Evolutionary conservation across 2,888 invertebrate species (phyloP), one percentile per base, ranked within the genome.

Genomic region (Merodon equestris): DNA sequence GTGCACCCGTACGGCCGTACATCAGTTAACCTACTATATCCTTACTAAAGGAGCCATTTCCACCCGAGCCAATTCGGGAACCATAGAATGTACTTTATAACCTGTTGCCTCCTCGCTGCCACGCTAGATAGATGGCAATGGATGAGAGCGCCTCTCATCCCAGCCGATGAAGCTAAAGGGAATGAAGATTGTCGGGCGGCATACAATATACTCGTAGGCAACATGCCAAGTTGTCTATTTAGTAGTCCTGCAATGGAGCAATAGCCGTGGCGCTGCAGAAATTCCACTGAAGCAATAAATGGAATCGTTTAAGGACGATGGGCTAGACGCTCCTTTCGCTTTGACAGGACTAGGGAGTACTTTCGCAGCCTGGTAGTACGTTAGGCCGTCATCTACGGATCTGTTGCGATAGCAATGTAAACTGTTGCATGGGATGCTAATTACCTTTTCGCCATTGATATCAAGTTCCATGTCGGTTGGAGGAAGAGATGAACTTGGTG

Each of bases 171-270:
- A 27, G 27, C 7, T 27, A 27, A 27, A 27, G 60, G 51, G 73
- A 73, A 63, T 66, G 57, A 68, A 57, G 67, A 47, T 63, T 71
- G 27, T 27, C 58, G 68, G 67, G 19, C 50, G 60, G 68, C 58
- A 58, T 58, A 79, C 74, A 79, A 79, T 74, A 79, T 79, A 7
- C 27, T 27, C 27, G 27, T 27, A 79, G 79, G 79, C 79, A 79
- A 79, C 64, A 60, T 73, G 79, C 79, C 79, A 79, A 74, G 54
- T 70, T 79, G 68, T 60, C 68, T 79, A 74, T 79, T 77, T 79
- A 70, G 53, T 27, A 64, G 72, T 64, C 57, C 53, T 38, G 13
- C 38, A 42, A 34, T 68, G 63, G 34, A 68, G 68, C 48, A 42
- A 17, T 42, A 42, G 54, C 19, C 50, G 42, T 13, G 42, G 50